Base-by-base conservation (phyloP, 23 tunicate genomes). In the Halocynthia aurantium region DNA sequence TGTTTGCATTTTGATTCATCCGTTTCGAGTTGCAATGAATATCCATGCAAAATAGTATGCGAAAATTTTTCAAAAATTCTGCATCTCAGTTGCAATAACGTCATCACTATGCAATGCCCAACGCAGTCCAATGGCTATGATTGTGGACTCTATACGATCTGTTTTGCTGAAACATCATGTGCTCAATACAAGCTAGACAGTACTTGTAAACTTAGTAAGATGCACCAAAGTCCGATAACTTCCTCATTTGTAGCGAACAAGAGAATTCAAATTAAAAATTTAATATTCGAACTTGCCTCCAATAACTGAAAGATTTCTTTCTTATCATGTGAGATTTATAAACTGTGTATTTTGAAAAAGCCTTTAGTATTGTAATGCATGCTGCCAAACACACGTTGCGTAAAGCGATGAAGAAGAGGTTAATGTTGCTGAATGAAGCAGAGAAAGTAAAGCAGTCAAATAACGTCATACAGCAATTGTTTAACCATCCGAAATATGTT, bases 321-420 rank as follows among this genome's bases (percentile, higher is more conserved):
- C 44, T 31, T 31, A 0, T 0, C 4, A 31, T 31, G 44, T 31
- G 44, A 31, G 44, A 31, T 31, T 31, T 31, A 31, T 31, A 31
- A 31, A 31, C 44, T 31, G 44, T 31, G 44, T 4, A 31, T 31
- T 31, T 31, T 31, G 44, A 31, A 31, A 31, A 31, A 31, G 44
- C 44, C 44, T 31, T 31, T 31, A 31, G 44, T 31, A 31, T 31
- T 12, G 57, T 10, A 53, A 92, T 92, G 98, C 92, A 86, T 22
- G 86, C 93, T 51, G 98, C 92, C 6, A 92, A 92, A 70, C 53
- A 74, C 7, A 22, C 81, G 44, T 53, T 92, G n/a, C 58, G 98
- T 52, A 92, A 92, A 55, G 80, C 86, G 60, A 79, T 92, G 21
- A 92, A 92, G 69, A 67, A 61, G 56, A 78, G 80, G 21, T 57